These are phyloP conservation scores for Heteromyza rotundicornis DNA, from an alignment of 2,888 invertebrate genomes.

Conservation along the genomic window DNA sequence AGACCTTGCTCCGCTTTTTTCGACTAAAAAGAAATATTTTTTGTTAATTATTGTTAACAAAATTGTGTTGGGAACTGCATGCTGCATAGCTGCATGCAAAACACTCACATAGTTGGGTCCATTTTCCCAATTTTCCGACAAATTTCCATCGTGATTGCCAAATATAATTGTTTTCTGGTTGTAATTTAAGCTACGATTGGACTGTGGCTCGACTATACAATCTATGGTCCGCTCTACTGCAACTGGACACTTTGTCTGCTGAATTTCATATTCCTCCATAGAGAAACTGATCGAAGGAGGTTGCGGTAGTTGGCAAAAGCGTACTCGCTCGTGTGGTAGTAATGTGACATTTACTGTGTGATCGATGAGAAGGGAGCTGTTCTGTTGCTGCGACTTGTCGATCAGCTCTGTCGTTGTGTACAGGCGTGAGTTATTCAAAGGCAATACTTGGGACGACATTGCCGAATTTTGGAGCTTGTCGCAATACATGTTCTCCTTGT, in stretches of 20 bases:
- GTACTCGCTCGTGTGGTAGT: constrained; percentile 3
- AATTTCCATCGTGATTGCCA: background rate
- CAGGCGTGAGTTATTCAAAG: background rate
- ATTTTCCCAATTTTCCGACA: background rate
- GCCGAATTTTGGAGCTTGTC: background rate
- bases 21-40: background rate
- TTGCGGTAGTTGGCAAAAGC: background rate
- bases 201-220: no score
- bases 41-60: background rate
- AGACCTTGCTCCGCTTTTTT: background rate
- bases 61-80: background rate
- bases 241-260: no score
- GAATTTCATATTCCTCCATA: constrained; percentile 4
- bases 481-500: background rate
- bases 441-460: background rate
- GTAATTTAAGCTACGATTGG: no score
- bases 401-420: constrained; percentile 14
- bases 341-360: constrained; percentile 20
- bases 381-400: background rate
- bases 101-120: no score
- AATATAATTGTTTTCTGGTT: no score
- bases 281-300: constrained; percentile 8
- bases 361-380: background rate
- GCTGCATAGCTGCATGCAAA: background rate
- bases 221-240: no score